Conservation (phyloP, 2,797 vertebrate species). For the Tauraco hartlaubi region DNA sequence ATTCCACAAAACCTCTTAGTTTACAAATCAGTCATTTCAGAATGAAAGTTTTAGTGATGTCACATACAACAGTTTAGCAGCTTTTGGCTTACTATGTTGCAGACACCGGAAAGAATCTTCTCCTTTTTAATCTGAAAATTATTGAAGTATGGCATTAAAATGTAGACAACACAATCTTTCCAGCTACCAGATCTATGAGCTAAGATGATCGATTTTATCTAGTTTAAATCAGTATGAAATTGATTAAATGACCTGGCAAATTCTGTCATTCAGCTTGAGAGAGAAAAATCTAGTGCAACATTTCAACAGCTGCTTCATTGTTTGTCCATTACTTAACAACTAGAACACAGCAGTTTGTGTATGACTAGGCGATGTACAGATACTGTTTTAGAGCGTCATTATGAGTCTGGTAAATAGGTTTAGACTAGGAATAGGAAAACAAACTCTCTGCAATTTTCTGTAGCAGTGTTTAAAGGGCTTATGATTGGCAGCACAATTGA, state of each 20-base stretch:
- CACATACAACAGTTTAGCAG: neutral
- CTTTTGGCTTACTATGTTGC: neutral
- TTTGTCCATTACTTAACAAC: slow-evolving; percentile 45
- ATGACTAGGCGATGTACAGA: neutral
- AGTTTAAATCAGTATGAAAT: slow-evolving; percentile 61
- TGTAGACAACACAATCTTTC: neutral
- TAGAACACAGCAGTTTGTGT: slow-evolving; percentile 15
- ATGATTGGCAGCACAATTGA: slow-evolving; percentile 35
- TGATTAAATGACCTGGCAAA: slow-evolving; percentile 51
- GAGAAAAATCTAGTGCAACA: neutral
- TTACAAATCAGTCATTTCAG: neutral
- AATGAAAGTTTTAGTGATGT: neutral
- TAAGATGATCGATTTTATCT: slow-evolving; percentile 58
- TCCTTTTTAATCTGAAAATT: neutral
- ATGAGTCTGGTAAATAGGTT: slow-evolving; percentile 39
- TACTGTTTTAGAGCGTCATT: slow-evolving; percentile 42
- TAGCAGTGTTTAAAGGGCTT: neutral
- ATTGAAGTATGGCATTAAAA: neutral
- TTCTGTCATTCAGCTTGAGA: neutral
- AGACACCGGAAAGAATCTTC: neutral
- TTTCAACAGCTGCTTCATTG: slow-evolving; percentile 59
- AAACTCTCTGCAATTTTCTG: neutral
- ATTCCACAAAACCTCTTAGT: neutral
- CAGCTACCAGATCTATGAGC: slow-evolving; percentile 29
- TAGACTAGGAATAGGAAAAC: neutral